Percentiles rank a stretch among this genome's conserved stretches.
phyloP scores from a whole-genome alignment of 2,888 invertebrate species.

The Periphyllus acericola region DNA sequence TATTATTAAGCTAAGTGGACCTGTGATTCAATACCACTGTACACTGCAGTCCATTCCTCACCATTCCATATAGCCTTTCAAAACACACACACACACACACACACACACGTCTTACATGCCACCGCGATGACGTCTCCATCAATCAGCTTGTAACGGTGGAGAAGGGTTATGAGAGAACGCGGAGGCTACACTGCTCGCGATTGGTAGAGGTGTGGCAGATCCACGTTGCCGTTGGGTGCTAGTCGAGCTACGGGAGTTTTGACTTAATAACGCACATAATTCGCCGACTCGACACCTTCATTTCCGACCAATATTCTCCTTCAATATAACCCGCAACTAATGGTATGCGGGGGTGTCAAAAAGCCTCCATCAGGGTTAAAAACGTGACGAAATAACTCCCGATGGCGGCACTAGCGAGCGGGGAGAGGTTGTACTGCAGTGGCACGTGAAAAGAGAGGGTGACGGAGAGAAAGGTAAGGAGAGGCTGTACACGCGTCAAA shows the following conservation, averaged over 20 bases:
- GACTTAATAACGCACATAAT: conserved; percentile 53
- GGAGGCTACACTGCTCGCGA: background rate
- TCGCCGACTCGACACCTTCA: conserved; percentile 59
- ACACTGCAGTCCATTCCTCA: background rate
- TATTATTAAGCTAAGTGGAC: conserved; percentile 40
- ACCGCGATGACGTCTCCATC: conserved; percentile 39
- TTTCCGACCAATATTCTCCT: conserved; percentile 55
- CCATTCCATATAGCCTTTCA: background rate
- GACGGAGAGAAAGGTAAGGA: background rate
- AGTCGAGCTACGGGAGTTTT: background rate
- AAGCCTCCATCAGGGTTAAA: conserved; percentile 18
- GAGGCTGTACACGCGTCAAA: conserved; percentile 5
- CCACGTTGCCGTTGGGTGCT: background rate
- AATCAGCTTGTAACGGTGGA: conserved; percentile 16
- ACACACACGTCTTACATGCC: background rate
- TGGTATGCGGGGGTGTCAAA: conserved; percentile 28
- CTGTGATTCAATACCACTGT: conserved; percentile 10
- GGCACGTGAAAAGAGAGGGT: background rate
- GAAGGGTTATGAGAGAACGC: background rate
- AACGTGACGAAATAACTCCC: conserved; percentile 49
- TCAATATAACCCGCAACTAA: conserved; percentile 26
- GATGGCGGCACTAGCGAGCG: background rate
- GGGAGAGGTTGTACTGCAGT: background rate
- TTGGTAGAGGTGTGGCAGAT: conserved; percentile 16
- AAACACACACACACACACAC: background rate